These are phyloP conservation scores for Eulimnadia texana DNA, from an alignment of 1,140 invertebrate species.

Conservation along the genomic window DNA sequence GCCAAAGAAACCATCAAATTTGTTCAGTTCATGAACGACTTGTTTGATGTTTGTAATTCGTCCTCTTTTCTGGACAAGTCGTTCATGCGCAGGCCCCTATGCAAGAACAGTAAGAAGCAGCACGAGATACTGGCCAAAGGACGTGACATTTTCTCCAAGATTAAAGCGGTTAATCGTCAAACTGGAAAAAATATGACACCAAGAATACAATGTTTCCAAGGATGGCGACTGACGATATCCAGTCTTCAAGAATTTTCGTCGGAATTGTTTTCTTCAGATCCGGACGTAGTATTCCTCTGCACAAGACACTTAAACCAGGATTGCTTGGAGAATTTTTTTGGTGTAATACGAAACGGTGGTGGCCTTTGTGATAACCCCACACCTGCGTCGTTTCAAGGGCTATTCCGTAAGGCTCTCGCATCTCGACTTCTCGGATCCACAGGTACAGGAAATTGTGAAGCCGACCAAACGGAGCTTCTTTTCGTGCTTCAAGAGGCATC, in stretches of 20 bases:
- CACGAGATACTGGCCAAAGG: neutral
- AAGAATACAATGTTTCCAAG: neutral
- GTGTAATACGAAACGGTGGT: neutral
- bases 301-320: neutral
- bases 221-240: neutral
- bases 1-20: neutral
- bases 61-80: neutral
- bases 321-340: neutral
- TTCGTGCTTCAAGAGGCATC: too few species aligned
- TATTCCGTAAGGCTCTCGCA: neutral
- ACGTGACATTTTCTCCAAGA: neutral
- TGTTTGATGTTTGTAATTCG: neutral
- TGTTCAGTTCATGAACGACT: neutral
- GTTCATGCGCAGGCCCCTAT: neutral
- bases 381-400: neutral
- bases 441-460: neutral
- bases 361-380: neutral
- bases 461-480: neutral
- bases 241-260: neutral
- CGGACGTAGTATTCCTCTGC: neutral
- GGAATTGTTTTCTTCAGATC: neutral
- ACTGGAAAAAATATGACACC: neutral
- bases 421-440: neutral
- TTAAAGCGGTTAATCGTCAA: neutral
- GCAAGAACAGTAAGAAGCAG: neutral